Evolutionary conservation across 1,140 invertebrate genomes (phyloP).

Genomic region (Ostrea denselamellosa): DNA sequence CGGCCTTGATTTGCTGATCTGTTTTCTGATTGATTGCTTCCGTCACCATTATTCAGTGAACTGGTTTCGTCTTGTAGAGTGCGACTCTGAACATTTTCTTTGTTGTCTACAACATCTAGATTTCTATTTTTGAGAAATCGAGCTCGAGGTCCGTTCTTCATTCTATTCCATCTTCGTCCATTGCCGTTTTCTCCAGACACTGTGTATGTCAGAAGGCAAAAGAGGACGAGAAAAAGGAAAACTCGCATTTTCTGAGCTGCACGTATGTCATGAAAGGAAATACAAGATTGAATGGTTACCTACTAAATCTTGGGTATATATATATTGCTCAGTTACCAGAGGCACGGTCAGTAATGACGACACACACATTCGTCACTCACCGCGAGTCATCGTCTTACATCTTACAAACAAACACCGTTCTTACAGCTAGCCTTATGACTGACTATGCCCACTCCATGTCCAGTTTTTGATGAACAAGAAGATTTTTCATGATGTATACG

Average conservation of each 20-base stretch:
- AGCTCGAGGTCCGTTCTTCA: not conserved
- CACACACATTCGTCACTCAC: not conserved
- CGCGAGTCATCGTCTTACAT: slow-evolving; percentile 15
- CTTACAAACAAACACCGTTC: not conserved
- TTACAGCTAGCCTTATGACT: not conserved
- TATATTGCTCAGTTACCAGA: not conserved
- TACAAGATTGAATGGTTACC: not conserved
- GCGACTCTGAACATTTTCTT: not conserved
- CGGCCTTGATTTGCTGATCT: not conserved
- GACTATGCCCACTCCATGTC: not conserved
- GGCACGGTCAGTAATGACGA: slow-evolving; percentile 23
- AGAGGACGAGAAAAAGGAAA: not conserved
- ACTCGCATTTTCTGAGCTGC: not conserved
- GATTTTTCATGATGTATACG: no score
- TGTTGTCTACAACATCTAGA: not conserved
- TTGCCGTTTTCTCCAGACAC: not conserved
- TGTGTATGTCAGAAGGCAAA: not conserved
- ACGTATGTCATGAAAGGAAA: not conserved
- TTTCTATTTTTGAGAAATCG: no score
- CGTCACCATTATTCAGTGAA: no score
- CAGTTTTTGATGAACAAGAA: no score
- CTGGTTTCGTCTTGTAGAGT: no score
- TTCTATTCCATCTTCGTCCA: not conserved
- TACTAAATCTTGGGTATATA: not conserved
- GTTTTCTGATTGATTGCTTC: not conserved